Percentiles rank a stretch among this genome's conserved stretches.
phyloP scores from a whole-genome alignment of 23 tunicate genomes.

The Aplidium turbinatum region DNA sequence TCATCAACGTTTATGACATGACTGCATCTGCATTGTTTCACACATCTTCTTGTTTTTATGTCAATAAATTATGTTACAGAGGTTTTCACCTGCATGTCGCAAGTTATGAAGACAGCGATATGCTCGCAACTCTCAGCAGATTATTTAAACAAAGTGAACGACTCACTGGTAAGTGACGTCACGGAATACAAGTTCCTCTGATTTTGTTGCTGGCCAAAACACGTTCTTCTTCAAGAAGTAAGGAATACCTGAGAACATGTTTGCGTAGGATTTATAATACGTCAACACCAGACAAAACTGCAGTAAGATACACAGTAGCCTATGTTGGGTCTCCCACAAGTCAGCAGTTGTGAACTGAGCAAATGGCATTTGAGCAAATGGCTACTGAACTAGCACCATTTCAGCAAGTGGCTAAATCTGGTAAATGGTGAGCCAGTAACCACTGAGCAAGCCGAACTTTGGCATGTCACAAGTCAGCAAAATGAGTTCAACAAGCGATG shows the following conservation, averaged over 20 bases:
- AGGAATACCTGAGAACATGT: conserved; percentile 27
- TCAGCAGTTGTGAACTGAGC: background rate
- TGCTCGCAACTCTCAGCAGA: too few species aligned
- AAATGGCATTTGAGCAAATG: too few species aligned
- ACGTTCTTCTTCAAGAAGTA: conserved; percentile 67
- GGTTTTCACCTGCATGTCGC: too few species aligned
- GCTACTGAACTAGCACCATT: background rate
- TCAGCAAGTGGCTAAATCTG: conserved; percentile 1
- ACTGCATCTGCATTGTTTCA: too few species aligned
- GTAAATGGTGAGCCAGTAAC: background rate
- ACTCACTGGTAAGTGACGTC: conserved; percentile 74
- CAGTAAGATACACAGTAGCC: background rate
- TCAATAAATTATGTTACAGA: too few species aligned
- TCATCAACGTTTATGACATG: too few species aligned
- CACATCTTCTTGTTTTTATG: too few species aligned
- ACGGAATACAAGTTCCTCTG: conserved; percentile 23
- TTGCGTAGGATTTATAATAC: background rate
- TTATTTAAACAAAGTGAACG: too few species aligned
- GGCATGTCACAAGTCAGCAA: too few species aligned
- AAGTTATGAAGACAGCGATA: too few species aligned
- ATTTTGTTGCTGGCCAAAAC: conserved; percentile 64
- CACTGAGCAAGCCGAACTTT: too few species aligned
- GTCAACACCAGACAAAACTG: background rate
- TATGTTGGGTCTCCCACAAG: background rate
- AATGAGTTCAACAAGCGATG: too few species aligned